These are phyloP conservation scores for Drosophila baimaii DNA, from an alignment of 1,140 invertebrate species.

Conservation along the genomic window DNA sequence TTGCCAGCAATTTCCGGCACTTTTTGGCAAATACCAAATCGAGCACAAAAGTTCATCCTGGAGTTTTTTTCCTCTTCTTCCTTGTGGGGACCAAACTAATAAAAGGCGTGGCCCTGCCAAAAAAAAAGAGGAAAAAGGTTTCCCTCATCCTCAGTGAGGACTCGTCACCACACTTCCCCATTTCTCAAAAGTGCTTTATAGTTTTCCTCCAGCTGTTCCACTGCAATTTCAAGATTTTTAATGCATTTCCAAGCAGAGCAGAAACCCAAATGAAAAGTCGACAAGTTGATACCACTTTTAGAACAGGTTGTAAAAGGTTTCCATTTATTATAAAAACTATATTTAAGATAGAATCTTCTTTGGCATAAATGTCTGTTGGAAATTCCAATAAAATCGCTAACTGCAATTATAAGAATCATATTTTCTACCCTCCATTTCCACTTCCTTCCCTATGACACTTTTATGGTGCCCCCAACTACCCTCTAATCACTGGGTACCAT, in stretches of 20 bases:
- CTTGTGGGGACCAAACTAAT: background rate
- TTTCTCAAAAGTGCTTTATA: slow-evolving; percentile 28
- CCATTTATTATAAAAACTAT: background rate
- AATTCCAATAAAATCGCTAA: background rate
- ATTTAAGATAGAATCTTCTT: background rate
- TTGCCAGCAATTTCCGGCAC: slow-evolving; percentile 49
- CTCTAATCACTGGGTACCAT: slow-evolving; percentile 34
- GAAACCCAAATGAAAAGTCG: background rate
- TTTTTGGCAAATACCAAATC: slow-evolving; percentile 69
- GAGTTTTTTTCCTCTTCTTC: slow-evolving; percentile 1
- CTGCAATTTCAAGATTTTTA: slow-evolving; percentile 31
- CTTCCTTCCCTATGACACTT: slow-evolving; percentile 1
- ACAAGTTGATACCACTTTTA: slow-evolving; percentile 14
- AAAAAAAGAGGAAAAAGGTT: background rate
- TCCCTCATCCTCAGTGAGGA: background rate
- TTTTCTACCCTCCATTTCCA: slow-evolving; percentile 1
- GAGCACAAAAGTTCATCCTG: slow-evolving; percentile 70
- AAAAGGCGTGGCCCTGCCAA: slow-evolving; percentile 22
- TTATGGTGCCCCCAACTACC: slow-evolving; percentile 24
- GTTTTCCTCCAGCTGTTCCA: slow-evolving; percentile 30
- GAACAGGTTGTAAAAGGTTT: background rate
- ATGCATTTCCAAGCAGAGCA: slow-evolving; percentile 1
- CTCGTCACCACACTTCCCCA: background rate
- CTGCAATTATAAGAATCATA: background rate
- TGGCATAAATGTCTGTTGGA: background rate